phyloP scores from a whole-genome alignment of 2,888 invertebrate species.

The Ischnura elegans region DNA sequence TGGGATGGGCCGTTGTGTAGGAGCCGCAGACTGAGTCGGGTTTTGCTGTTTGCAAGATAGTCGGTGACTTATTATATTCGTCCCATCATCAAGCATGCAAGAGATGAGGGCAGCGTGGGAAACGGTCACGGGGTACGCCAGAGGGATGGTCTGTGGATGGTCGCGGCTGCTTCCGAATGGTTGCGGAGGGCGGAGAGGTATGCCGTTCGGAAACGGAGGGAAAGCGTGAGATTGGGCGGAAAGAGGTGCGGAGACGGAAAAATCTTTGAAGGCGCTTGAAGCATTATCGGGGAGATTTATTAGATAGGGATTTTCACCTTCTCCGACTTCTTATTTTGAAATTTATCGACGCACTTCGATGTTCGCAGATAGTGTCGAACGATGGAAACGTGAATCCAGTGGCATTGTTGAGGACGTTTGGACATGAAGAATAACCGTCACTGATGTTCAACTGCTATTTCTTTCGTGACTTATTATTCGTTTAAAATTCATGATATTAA shows the following conservation, averaged over 20 bases:
- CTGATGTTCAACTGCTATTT: too few species aligned
- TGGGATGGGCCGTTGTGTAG: not conserved
- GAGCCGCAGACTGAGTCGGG: not conserved
- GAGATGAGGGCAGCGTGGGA: conserved; percentile 26
- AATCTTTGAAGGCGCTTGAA: too few species aligned
- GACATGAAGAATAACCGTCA: too few species aligned
- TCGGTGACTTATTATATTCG: conserved; percentile 18
- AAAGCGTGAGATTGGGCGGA: not conserved
- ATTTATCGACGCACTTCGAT: too few species aligned
- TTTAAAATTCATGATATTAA: too few species aligned
- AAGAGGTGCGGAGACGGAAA: not conserved
- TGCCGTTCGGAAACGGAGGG: not conserved
- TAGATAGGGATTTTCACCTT: too few species aligned
- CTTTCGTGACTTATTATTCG: too few species aligned
- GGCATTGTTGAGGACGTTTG: too few species aligned
- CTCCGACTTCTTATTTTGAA: too few species aligned
- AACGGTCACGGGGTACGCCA: not conserved
- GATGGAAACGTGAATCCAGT: too few species aligned
- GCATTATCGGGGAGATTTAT: too few species aligned
- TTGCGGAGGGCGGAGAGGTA: not conserved
- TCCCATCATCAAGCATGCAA: not conserved
- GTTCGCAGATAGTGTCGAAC: too few species aligned
- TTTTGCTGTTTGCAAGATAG: not conserved
- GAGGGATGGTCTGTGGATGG: not conserved
- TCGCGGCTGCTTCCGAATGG: not conserved